Evolutionary conservation across 2,888 invertebrate species (phyloP).

Genomic region (Lamellibrachia columna): DNA sequence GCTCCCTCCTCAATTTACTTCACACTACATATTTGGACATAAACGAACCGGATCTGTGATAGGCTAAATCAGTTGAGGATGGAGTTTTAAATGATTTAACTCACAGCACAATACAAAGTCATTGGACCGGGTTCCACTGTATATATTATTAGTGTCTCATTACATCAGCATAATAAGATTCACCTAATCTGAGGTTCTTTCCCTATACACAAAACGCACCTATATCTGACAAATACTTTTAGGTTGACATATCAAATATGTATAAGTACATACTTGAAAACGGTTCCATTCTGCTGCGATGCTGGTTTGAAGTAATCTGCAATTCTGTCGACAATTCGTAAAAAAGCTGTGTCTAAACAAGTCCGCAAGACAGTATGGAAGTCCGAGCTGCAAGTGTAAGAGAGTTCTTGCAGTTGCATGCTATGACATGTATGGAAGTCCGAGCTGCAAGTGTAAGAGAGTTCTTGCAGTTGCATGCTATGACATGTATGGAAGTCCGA

Average conservation of each 20-base stretch:
- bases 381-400: constrained; percentile 71
- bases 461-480: background rate
- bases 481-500: too few species aligned
- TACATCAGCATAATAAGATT: too few species aligned
- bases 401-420: background rate
- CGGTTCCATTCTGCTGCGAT: constrained; percentile 52
- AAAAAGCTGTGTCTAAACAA: constrained; percentile 82
- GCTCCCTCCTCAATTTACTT: too few species aligned
- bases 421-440: too few species aligned
- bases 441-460: constrained; percentile 64
- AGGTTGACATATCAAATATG: background rate
- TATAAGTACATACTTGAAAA: constrained; percentile 29
- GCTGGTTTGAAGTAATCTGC: constrained; percentile 76
- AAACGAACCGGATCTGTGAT: too few species aligned
- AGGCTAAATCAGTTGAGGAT: too few species aligned
- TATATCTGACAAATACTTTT: background rate
- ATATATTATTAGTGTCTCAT: too few species aligned
- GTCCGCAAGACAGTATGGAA: constrained; percentile 79
- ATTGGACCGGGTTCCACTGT: too few species aligned
- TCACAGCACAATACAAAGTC: too few species aligned
- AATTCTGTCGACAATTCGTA: constrained; percentile 81
- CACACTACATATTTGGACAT: too few species aligned
- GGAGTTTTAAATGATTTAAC: too few species aligned
- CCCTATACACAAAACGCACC: background rate
- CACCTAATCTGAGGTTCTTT: too few species aligned